phyloP scores from a whole-genome alignment of 2,797 vertebrate genomes.

The Cichlasoma orientale region DNA sequence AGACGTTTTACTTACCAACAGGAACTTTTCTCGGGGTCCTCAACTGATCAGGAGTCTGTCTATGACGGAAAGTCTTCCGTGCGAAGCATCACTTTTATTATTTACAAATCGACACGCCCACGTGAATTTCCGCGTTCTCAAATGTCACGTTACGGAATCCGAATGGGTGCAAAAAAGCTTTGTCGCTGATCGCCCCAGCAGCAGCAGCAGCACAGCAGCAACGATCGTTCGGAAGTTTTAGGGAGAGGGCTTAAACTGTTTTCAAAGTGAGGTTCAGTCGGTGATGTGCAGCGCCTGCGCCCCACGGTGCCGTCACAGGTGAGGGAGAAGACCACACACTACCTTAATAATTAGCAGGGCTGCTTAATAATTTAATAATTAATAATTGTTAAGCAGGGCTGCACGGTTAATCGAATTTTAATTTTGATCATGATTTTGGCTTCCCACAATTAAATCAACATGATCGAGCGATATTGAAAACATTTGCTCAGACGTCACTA shows the following conservation, averaged over 20 bases:
- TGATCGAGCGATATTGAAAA: too few relatives aligned
- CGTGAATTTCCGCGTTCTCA: conserved; percentile 32
- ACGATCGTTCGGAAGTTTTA: background rate
- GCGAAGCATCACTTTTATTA: background rate
- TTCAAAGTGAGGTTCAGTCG: background rate
- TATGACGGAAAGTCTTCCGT: accelerated
- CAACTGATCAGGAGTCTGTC: background rate
- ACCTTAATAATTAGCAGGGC: background rate
- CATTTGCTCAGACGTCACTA: too few relatives aligned
- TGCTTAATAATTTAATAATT: background rate
- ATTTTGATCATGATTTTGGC: too few relatives aligned
- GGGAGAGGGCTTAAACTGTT: background rate
- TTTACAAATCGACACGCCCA: conserved; percentile 26
- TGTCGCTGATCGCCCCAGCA: background rate
- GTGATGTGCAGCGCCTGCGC: background rate
- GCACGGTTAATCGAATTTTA: background rate
- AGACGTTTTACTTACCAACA: conserved; percentile 26
- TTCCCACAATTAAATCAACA: too few relatives aligned
- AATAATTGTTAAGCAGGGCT: background rate
- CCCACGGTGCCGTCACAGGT: background rate
- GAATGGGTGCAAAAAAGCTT: background rate
- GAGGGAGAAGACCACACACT: background rate
- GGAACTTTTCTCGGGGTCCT: accelerated
- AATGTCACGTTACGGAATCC: conserved; percentile 19
- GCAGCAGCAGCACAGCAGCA: too few relatives aligned